Evolutionary conservation across 2,797 vertebrate genomes (phyloP).

Genomic region (Salmo trutta): DNA sequence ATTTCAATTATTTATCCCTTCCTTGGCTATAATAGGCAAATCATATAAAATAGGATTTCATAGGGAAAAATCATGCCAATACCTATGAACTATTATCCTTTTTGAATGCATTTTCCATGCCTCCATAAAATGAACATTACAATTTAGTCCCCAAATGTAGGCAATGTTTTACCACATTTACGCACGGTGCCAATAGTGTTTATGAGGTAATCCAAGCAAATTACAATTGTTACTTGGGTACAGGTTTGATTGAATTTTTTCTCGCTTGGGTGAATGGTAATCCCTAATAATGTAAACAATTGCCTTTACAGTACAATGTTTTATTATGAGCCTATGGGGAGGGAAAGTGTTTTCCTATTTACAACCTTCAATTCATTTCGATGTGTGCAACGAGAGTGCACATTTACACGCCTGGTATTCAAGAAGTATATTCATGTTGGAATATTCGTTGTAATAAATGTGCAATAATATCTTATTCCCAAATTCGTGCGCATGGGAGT

Average conservation of each 20-base stretch:
- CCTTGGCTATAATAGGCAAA: background rate
- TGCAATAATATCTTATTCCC: background rate
- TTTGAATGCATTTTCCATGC: background rate
- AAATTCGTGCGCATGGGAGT: constrained; percentile 29
- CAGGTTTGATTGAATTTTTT: background rate
- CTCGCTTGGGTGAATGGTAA: background rate
- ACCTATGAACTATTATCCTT: background rate
- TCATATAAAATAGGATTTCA: background rate
- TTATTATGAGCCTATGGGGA: background rate
- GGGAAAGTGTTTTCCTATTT: too few relatives aligned
- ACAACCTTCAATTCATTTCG: background rate
- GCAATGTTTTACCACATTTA: background rate
- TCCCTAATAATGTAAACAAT: background rate
- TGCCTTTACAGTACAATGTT: background rate
- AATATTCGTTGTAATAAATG: background rate
- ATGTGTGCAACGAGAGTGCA: background rate
- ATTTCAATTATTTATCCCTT: background rate
- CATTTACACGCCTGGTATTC: background rate
- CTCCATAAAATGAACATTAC: background rate
- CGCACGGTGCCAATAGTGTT: background rate
- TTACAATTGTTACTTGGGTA: background rate
- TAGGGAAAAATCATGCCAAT: background rate
- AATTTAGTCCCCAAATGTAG: too few relatives aligned
- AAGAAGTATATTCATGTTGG: background rate
- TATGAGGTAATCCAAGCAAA: background rate